Base-by-base conservation (phyloP, 2,113 vertebrate species). In the Rhea americana region DNA sequence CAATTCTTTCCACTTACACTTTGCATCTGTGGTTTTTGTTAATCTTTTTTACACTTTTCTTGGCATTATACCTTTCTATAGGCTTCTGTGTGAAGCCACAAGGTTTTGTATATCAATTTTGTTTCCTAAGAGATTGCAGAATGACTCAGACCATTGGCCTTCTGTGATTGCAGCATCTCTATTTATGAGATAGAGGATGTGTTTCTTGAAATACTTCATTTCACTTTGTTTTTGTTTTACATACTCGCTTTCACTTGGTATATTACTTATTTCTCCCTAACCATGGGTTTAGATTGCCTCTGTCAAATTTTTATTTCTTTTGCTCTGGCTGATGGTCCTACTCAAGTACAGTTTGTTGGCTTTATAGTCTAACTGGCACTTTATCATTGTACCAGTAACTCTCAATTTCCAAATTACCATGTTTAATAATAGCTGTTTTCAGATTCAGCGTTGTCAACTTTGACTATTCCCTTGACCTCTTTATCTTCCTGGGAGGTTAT, bases 61-160 rank as follows among this genome's bases (percentile, higher is more conserved):
- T 73, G 77, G 53, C 86, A 51, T 66, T 18, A 58, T 32, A 58
- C 70, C 72, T 95, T 91, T 95, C 93, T 95, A 80, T 62, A 87
- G 84, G 9, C 48, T 95, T 92, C 70, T 89, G 12, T 82, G 37
- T 92, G 73, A 87, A 94, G 76, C 74, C 47, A 37, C 91, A 68
- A 4, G 62, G 72, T 85, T 97, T 91, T 73, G 62, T 72, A 59
- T 62, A 96, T 90, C 73, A 84, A 82, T 95, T 95, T 93, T 90
- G 87, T 86, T 74, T 89, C 90, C 68, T 83, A 11, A 13, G 53
- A 79, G 91, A 45, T 91, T 93, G 63, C 6, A 28, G 67, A 96
- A 88, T 96, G 94, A 96, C 93, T 97, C 91, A 96, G 90, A 72
- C 85, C 96, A 94, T 96, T 89, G 95, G 66, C 91, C 65, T 95